Percentiles rank a stretch among this genome's conserved stretches.
phyloP scores from a whole-genome alignment of 2,888 invertebrate genomes.

The Meta bourneti region DNA sequence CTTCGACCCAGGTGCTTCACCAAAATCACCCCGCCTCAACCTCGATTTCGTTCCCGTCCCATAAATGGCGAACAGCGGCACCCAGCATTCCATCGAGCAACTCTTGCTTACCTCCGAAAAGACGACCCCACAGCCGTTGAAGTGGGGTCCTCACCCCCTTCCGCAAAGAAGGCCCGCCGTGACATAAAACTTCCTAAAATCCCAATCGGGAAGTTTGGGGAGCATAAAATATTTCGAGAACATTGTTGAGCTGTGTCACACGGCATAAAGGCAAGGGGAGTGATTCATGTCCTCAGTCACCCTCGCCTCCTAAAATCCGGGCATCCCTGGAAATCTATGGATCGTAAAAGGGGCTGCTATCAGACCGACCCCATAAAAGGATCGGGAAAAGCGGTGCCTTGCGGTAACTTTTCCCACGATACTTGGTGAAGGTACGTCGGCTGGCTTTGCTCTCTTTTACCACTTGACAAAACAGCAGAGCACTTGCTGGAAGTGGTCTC shows the following conservation, averaged over 20 bases:
- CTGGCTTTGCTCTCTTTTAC: no score
- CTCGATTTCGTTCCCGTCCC: neutral
- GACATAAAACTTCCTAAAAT: slow-evolving; percentile 57
- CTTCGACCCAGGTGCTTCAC: no score
- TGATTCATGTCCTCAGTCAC: slow-evolving; percentile 4
- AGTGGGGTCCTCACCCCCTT: neutral
- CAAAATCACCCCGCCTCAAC: neutral
- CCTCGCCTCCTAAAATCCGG: no score
- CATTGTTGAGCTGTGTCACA: neutral
- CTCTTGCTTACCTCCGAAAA: neutral
- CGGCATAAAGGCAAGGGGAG: no score
- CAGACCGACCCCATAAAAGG: slow-evolving; percentile 4
- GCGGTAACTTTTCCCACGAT: neutral
- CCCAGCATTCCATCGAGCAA: neutral
- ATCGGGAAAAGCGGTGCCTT: neutral
- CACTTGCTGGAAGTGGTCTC: no score
- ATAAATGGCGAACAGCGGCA: neutral
- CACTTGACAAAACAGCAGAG: no score
- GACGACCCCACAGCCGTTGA: neutral
- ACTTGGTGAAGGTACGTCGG: neutral
- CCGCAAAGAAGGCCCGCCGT: neutral
- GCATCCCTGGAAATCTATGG: slow-evolving; percentile 33
- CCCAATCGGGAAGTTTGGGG: slow-evolving; percentile 38
- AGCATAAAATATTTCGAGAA: slow-evolving; percentile 44
- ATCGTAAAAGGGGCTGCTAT: slow-evolving; percentile 16